Evolutionary conservation across 2,888 invertebrate species (phyloP), one percentile per base, ranked within the genome.

Genomic region (Hermodice carunculata): DNA sequence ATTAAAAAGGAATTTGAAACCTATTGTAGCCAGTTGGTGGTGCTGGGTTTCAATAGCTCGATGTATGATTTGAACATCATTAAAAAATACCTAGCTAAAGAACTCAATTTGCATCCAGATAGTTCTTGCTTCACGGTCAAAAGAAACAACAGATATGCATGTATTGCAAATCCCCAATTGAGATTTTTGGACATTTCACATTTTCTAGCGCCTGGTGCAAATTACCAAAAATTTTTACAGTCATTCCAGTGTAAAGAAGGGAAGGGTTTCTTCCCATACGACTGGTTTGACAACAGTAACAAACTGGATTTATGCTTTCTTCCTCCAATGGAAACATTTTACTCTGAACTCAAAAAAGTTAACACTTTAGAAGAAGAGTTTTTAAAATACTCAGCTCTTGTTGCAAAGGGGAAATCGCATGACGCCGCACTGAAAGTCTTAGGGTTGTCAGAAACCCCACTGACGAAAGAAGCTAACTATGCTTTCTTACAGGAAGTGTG

Each of bases 201-300:
- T 28, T 57, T 26, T 28, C 24, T 57, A 32, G 57, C 57, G 3
- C 28, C 43, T 5, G 44, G 57, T 3, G 40, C 29, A 14, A 42
- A 22, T 17, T 57, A 57, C 28, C 22, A 17, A 2, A 40, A 57
- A 43, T 57, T 57, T 26, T 43, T 57, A 3, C 40, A 43, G 32
- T 42, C 57, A 3, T 57, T 29, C 22, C 43, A 57, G 19, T 14
- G 24, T 17, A 3, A n/a, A 14, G 57, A 42, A n/a, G 5, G 26
- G 6, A 57, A 57, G 11, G 32, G 57, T 8, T 57, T 40, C 29
- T 57, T 57, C 26, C 57, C 57, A 1, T 57, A 57, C 29, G 57
- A 57, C 14, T 57, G 44, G 43, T 29, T 57, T 17, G 57, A 57
- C 44, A 28, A 40, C 29, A 17, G 24, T 11, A 43, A 26, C 17